A percentile compares a stretch with the other conserved stretches of the same genome.
These are phyloP conservation scores for Pterobdella sp. DNA, from an alignment of 2,888 invertebrate species.

Conservation along the genomic window DNA sequence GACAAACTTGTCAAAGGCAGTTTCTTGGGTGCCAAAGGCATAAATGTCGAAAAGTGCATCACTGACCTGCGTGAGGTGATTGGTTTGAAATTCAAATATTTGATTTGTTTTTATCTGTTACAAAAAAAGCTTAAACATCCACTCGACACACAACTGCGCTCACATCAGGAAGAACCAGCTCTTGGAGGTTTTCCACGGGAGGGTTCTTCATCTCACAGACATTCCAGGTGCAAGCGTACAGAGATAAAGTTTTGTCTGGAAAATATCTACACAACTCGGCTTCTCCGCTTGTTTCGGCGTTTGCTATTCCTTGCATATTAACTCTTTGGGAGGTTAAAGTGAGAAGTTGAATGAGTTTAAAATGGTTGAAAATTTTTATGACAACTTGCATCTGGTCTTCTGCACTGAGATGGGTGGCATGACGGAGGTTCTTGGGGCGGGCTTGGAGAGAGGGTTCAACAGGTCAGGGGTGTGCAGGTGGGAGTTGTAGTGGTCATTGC, in stretches of 20 bases:
- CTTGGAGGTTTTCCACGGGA: slow-evolving; percentile 68
- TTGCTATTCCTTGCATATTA: slow-evolving; percentile 40
- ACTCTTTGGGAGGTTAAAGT: slow-evolving; percentile 36
- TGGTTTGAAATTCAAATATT: no score
- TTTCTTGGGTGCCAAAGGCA: slow-evolving; percentile 87
- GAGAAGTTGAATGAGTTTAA: not conserved
- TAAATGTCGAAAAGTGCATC: slow-evolving; percentile 77
- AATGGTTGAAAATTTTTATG: no score
- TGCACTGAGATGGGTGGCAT: no score
- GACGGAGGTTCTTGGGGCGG: no score
- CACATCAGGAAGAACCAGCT: slow-evolving; percentile 55
- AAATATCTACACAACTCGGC: slow-evolving; percentile 71
- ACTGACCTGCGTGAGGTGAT: slow-evolving; percentile 72
- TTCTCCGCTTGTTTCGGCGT: slow-evolving; percentile 62
- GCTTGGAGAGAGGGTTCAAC: no score
- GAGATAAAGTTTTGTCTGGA: slow-evolving; percentile 52
- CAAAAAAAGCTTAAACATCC: not conserved
- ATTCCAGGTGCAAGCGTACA: slow-evolving; percentile 68
- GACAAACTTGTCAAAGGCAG: slow-evolving; percentile 66
- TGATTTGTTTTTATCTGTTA: no score
- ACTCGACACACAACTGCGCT: not conserved
- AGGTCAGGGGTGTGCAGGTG: no score
- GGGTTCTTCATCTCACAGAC: slow-evolving; percentile 75
- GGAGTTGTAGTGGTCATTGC: no score
- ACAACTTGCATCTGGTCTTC: no score